Conservation (phyloP, 2,113 vertebrate species). For the Megaleporinus macrocephalus region DNA sequence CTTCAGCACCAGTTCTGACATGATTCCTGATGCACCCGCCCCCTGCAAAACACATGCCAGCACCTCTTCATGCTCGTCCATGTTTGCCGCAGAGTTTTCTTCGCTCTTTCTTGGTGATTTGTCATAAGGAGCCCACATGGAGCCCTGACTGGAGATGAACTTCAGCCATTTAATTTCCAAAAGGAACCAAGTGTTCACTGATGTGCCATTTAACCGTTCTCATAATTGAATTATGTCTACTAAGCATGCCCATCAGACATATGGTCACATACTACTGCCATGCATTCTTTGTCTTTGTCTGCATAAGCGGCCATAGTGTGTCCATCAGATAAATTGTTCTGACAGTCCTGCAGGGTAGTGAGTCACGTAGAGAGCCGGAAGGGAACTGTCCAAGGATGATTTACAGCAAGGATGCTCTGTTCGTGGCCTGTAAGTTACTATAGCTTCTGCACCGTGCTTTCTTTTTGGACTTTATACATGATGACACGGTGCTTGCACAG, state of each 20-base stretch:
- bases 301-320: not conserved
- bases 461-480: not conserved
- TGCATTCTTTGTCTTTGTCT: not conserved
- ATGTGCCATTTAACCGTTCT: not conserved
- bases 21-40: not conserved
- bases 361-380: not conserved
- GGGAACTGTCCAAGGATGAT: not conserved
- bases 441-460: not conserved
- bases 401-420: not conserved
- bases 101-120: too few relatives aligned
- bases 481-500: not conserved
- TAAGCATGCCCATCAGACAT: not conserved
- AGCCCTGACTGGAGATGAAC: not conserved
- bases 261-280: not conserved
- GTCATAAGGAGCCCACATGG: too few relatives aligned
- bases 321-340: conserved; percentile 11
- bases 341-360: conserved; percentile 11
- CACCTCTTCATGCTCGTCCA: not conserved
- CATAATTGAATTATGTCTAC: not conserved
- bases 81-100: too few relatives aligned
- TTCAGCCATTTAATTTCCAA: not conserved
- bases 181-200: not conserved
- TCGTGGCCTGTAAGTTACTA: not conserved
- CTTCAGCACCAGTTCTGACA: not conserved
- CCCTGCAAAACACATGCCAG: too few relatives aligned